Percentiles rank a stretch among this genome's conserved stretches.
phyloP scores from a whole-genome alignment of 2,113 vertebrate species.

The Limnothrissa miodon region DNA sequence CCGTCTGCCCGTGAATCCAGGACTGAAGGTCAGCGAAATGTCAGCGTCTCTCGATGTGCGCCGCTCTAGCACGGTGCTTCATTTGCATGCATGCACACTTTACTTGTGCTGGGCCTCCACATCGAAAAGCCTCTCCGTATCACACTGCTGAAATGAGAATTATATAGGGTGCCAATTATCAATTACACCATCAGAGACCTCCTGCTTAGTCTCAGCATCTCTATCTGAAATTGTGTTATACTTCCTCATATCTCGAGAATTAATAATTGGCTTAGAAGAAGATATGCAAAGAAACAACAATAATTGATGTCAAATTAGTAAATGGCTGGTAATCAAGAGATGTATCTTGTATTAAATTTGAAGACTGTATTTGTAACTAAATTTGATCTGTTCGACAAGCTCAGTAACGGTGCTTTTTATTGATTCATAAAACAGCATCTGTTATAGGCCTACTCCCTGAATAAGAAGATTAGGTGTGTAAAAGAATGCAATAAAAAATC shows the following conservation, averaged over 20 bases:
- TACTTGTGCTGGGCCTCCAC: conserved; percentile 32
- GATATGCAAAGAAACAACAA: background rate
- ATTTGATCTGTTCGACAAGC: too few relatives aligned
- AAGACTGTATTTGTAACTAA: too few relatives aligned
- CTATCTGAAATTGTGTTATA: background rate
- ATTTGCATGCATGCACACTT: conserved; percentile 44
- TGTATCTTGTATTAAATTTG: too few relatives aligned
- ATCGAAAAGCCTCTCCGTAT: background rate
- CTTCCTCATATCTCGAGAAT: background rate
- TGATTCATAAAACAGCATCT: background rate
- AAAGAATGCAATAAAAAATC: background rate
- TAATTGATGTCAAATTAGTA: background rate
- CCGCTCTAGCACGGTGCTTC: conserved; percentile 35
- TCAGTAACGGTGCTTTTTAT: background rate
- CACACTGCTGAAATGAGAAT: conserved; percentile 33
- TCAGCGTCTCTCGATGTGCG: conserved; percentile 43
- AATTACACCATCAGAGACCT: conserved; percentile 23
- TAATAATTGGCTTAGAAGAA: background rate
- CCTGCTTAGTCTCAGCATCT: background rate
- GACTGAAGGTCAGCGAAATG: conserved; percentile 58
- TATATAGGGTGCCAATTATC: conserved; percentile 33
- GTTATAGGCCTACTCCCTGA: background rate
- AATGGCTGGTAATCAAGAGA: background rate
- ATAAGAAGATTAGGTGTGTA: background rate
- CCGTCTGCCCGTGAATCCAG: conserved; percentile 46